Evolutionary conservation across 2,888 invertebrate genomes (phyloP), one percentile per base, ranked within the genome.

Genomic region (Volucella inflata): DNA sequence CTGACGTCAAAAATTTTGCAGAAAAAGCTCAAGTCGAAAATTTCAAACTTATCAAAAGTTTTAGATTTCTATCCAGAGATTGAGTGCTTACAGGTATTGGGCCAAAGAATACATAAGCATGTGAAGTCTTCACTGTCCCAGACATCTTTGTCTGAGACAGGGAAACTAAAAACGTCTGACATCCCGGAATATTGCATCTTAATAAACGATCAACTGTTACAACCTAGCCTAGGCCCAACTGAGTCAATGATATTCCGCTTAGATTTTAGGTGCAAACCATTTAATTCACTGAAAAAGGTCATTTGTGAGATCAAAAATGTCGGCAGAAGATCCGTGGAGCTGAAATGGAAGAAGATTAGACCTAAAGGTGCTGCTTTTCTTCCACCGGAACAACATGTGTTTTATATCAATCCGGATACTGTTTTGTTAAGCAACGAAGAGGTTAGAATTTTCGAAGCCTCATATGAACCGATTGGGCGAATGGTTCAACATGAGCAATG

Each of bases 81-180:
- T 36, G 77, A 72, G 46, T 6, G n/a, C 3, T 11, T 82, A 10
- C 51, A 82, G 53, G 67, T 82, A 4, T 17, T 82, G 0, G 77
- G 82, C 14, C 40, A 62, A 10, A 71, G 77, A 46, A 77, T 82
- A 10, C 71, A 71, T 12, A 82, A 76, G 30, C 82, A 82, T 36
- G n/a, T n/a, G 2, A 57, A 16, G 2, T 55, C 51, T 9, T 2
- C 14, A 4, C 21, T 80, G 0, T 64, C 74, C 1, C 4, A 8
- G 6, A 14, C 64, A 1, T 81, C 81, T 2, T 50, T 38, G 0
- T 75, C 81, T 0, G 8, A 50, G 4, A 1, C 2, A 2, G 53
- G 36, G 0, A 14, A 30, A 38, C 50, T 11, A 2, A 21, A 44
- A 2, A 2, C 9, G 3, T 1, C 8, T 10, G 65, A 72, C 8